These are phyloP conservation scores for Atta colombica DNA, from an alignment of 1,140 invertebrate species.

Conservation along the genomic window DNA sequence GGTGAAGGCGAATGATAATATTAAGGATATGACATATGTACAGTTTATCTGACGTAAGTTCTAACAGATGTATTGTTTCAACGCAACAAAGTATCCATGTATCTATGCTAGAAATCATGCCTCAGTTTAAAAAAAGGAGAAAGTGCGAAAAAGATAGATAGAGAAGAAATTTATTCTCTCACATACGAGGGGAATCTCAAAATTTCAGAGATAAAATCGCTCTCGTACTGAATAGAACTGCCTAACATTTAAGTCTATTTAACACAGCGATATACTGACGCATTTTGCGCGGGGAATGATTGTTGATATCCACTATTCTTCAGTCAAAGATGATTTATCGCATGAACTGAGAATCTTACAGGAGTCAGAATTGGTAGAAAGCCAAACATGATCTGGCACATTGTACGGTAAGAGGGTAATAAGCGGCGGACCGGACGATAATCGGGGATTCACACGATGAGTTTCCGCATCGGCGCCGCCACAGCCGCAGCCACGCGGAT, in stretches of 20 bases:
- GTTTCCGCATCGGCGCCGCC: conserved; percentile 71
- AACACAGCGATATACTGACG: background rate
- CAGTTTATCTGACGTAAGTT: background rate
- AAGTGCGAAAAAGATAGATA: conserved; percentile 47
- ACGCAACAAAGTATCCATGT: background rate
- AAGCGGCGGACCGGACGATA: conserved; percentile 72
- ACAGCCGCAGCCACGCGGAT: conserved; percentile 67
- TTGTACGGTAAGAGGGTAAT: conserved; percentile 61
- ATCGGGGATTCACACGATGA: conserved; percentile 75
- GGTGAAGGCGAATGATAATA: background rate
- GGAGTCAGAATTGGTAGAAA: conserved; percentile 14
- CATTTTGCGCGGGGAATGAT: background rate
- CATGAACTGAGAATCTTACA: background rate
- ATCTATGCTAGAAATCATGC: background rate
- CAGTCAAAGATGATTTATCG: conserved; percentile 36
- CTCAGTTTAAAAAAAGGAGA: conserved; percentile 47
- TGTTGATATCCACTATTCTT: background rate
- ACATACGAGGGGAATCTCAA: conserved; percentile 72
- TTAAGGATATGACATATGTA: background rate
- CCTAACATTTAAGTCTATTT: conserved; percentile 28
- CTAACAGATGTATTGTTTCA: background rate
- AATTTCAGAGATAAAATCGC: conserved; percentile 84
- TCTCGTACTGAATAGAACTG: conserved; percentile 4
- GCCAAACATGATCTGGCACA: conserved; percentile 40
- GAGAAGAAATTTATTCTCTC: conserved; percentile 71